Evolutionary conservation across 2,113 vertebrate genomes (phyloP).

Genomic region (Chamaea fasciata): DNA sequence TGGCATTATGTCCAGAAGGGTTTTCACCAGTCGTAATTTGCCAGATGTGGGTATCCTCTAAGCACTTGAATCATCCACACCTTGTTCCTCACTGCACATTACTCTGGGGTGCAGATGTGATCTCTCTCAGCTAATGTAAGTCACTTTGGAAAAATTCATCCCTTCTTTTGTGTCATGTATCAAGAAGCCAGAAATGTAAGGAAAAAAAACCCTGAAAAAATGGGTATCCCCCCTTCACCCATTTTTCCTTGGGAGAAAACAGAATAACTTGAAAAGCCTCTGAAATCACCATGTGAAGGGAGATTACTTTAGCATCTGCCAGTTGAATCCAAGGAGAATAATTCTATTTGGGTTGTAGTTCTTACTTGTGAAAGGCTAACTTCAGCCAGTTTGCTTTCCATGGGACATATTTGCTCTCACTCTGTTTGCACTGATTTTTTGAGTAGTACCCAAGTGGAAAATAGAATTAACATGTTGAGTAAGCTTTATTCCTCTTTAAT

Average conservation of each 20-base stretch:
- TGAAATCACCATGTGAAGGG: neutral
- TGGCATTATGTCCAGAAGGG: too few relatives aligned
- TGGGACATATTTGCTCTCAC: neutral
- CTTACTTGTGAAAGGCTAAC: neutral
- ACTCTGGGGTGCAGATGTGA: neutral
- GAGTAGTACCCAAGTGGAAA: conserved; percentile 65
- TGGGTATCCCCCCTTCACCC: neutral
- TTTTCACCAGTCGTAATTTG: neutral
- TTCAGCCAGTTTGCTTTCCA: neutral
- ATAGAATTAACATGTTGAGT: conserved; percentile 59
- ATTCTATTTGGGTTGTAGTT: neutral
- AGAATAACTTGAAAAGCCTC: neutral
- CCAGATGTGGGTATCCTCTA: neutral
- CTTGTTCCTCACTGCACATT: neutral
- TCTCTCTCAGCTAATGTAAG: neutral
- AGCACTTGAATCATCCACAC: neutral
- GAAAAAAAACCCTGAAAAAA: neutral
- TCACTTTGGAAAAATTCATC: neutral
- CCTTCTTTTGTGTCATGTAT: neutral
- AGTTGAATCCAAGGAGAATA: neutral
- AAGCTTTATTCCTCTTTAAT: conserved; percentile 66
- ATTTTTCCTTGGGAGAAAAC: neutral
- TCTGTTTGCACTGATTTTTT: conserved; percentile 13
- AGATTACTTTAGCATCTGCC: neutral
- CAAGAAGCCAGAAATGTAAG: neutral